A percentile compares a stretch with the other conserved stretches of the same genome.
Evolutionary conservation across 2,797 vertebrate species (phyloP).

Genomic region (Periparus ater): DNA sequence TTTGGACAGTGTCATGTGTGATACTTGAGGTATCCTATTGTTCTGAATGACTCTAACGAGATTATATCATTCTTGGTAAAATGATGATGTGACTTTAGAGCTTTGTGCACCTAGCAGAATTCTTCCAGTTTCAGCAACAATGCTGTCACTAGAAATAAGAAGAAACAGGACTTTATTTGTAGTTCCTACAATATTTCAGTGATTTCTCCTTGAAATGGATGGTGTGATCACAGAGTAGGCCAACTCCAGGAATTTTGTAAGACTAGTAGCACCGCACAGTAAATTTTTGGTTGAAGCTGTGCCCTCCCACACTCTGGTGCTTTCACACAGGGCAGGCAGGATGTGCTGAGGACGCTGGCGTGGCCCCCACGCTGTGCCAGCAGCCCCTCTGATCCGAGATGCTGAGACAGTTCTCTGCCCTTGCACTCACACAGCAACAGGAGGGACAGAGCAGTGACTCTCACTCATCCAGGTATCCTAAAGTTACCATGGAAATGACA

Average conservation of each 20-base stretch:
- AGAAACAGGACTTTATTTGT: background rate
- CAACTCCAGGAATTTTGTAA: background rate
- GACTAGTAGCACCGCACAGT: background rate
- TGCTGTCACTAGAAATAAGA: background rate
- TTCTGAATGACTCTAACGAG: background rate
- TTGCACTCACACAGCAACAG: background rate
- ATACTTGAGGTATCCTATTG: background rate
- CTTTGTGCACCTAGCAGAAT: background rate
- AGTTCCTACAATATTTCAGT: background rate
- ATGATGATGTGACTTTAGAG: background rate
- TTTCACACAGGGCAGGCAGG: rapidly evolving
- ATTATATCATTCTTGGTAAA: background rate
- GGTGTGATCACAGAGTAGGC: background rate
- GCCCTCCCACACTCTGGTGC: background rate
- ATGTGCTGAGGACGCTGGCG: rapidly evolving
- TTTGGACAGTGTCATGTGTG: background rate
- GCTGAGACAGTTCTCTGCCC: background rate
- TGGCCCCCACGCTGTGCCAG: background rate
- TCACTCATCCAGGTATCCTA: background rate
- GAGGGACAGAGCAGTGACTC: background rate
- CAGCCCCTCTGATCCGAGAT: background rate
- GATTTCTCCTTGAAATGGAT: background rate
- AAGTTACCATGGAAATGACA: background rate
- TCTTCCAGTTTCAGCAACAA: background rate
- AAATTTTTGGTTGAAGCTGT: background rate